These are phyloP conservation scores for Drosophila busckii DNA, from an alignment of 1,140 invertebrate genomes.

Conservation along the genomic window DNA sequence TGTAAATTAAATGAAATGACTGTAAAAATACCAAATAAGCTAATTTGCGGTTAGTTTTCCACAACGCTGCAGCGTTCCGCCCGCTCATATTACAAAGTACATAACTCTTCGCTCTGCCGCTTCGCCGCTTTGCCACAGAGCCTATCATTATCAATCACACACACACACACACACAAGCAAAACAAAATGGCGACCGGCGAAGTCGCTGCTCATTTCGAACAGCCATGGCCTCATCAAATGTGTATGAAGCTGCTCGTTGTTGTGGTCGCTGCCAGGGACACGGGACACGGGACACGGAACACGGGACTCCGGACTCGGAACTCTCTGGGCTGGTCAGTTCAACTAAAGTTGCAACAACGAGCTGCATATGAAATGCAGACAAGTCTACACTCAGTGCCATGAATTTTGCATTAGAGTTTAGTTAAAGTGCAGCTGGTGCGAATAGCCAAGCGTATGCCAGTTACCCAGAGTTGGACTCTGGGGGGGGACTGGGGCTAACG, in stretches of 20 bases:
- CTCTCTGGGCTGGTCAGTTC: slow-evolving; percentile 63
- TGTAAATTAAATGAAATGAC: slow-evolving; percentile 77
- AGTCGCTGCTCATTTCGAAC: slow-evolving; percentile 27
- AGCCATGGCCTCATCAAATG: slow-evolving; percentile 16
- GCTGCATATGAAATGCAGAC: slow-evolving; percentile 62
- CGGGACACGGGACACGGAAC: too few relatives aligned
- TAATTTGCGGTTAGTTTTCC: slow-evolving; percentile 71
- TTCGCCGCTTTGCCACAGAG: neutral
- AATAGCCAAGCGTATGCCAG: slow-evolving; percentile 26
- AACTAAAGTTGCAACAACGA: slow-evolving; percentile 20
- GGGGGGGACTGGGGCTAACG: neutral
- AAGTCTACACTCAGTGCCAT: slow-evolving; percentile 55
- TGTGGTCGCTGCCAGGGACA: slow-evolving; percentile 51
- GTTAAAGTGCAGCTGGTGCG: slow-evolving; percentile 74
- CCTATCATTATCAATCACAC: slow-evolving; percentile 45
- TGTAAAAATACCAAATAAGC: slow-evolving; percentile 77
- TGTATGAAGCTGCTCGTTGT: slow-evolving; percentile 23
- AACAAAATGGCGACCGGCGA: slow-evolving; percentile 34
- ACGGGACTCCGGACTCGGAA: too few relatives aligned
- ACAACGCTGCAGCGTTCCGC: slow-evolving; percentile 3
- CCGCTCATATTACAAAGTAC: slow-evolving; percentile 8
- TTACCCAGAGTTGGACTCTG: too few relatives aligned
- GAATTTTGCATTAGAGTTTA: slow-evolving; percentile 75
- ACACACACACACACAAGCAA: too few relatives aligned
- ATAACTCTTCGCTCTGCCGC: slow-evolving; percentile 33